A percentile compares a stretch with the other conserved stretches of the same genome.
phyloP scores from a whole-genome alignment of 2,888 invertebrate species.

The Phorcus lineatus region DNA sequence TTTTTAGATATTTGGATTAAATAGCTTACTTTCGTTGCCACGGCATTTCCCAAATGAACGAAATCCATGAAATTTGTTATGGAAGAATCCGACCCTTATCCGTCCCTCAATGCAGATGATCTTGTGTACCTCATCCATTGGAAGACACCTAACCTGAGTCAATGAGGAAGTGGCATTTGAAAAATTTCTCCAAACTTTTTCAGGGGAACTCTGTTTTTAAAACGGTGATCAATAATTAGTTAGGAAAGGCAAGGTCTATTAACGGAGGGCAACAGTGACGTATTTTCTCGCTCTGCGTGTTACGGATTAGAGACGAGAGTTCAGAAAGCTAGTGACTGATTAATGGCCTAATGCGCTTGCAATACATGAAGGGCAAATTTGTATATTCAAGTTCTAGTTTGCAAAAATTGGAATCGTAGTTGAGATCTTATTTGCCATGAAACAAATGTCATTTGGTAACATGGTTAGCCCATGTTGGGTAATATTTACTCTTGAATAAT shows the following conservation, averaged over 20 bases:
- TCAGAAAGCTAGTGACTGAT: not conserved
- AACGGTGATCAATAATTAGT: conserved; percentile 16
- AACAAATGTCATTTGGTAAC: too few relatives aligned
- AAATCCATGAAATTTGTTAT: not conserved
- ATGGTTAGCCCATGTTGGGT: too few relatives aligned
- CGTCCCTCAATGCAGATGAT: not conserved
- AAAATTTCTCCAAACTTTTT: not conserved
- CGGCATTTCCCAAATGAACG: conserved; percentile 6
- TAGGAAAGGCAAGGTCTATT: conserved; percentile 1
- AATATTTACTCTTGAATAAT: too few relatives aligned
- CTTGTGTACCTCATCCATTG: not conserved
- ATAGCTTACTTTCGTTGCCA: not conserved
- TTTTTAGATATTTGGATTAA: conserved; percentile 8
- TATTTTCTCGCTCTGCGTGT: not conserved
- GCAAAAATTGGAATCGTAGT: too few relatives aligned
- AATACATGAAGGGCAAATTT: not conserved
- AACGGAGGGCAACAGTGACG: not conserved
- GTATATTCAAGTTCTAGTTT: not conserved
- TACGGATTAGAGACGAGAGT: not conserved
- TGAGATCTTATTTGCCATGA: too few relatives aligned
- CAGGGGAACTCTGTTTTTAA: not conserved
- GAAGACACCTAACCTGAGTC: not conserved
- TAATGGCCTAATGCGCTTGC: conserved; percentile 8
- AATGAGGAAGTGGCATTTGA: not conserved
- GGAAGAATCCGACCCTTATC: not conserved